These are phyloP conservation scores for Alitta virens DNA, from an alignment of 2,888 invertebrate genomes.

Conservation along the genomic window DNA sequence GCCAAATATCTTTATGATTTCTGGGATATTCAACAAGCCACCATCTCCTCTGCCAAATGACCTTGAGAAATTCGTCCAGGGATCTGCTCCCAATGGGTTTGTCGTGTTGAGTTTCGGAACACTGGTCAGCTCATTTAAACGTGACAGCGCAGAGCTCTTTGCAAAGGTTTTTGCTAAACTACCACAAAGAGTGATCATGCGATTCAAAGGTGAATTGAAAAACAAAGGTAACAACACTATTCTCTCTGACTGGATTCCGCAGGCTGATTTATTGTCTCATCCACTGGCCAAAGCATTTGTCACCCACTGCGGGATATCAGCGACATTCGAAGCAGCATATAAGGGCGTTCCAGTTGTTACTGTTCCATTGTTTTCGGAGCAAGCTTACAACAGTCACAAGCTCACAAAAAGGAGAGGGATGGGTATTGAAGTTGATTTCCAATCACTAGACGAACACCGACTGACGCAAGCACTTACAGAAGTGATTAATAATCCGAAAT, in stretches of 20 bases:
- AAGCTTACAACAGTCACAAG: background rate
- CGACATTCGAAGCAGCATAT: background rate
- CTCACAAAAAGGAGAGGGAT: background rate
- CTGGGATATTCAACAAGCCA: background rate
- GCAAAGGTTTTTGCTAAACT: background rate
- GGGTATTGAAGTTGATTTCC: background rate
- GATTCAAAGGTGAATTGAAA: background rate
- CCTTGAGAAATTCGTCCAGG: background rate
- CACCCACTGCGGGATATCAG: background rate
- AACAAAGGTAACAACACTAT: background rate
- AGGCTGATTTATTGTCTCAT: background rate
- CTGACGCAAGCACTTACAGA: background rate
- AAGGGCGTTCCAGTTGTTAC: background rate
- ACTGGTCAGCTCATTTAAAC: background rate
- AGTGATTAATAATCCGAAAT: constrained; percentile 1
- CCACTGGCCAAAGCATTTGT: background rate
- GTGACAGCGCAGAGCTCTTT: background rate
- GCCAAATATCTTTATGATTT: background rate
- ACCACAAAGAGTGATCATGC: background rate
- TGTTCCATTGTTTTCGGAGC: background rate
- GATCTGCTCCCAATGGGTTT: background rate
- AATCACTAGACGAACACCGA: background rate
- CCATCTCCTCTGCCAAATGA: background rate
- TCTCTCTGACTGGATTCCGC: background rate
- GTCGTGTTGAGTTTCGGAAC: background rate